Base-by-base conservation (phyloP, 2,797 vertebrate species). In the Sebastes miniatus region DNA sequence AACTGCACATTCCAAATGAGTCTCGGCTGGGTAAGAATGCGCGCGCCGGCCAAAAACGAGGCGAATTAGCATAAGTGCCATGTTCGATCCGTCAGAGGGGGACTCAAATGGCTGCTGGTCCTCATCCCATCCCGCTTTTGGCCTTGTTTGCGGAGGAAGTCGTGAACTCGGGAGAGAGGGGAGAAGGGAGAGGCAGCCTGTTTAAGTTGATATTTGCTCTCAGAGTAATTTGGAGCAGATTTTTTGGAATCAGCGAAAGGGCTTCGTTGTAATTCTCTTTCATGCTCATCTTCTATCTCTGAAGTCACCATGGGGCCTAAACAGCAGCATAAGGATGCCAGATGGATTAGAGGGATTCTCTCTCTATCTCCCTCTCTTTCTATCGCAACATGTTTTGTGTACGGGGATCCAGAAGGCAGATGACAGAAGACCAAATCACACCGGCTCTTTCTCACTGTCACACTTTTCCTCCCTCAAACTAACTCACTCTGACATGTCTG, bases 171-270 rank as follows among this genome's bases (percentile, higher is more conserved):
- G 14, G 91, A 95, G 92, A 76, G 79, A 58, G 54, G 71, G 69
- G 69, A 75, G 79, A 93, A 93, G 89, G 82, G 74, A 83, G 85
- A 93, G 95, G 94, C 95, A 92, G 96, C 94, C 93, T 96, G 94
- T 97, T 92, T 96, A 95, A 95, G 96, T 95, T 95, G 95, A 95
- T 96, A 95, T 95, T 93, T 96, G 94, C 96, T 96, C 96, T 96
- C 81, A 90, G 88, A 94, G 94, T 97, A 98, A 99, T 98, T 96
- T 96, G 94, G 95, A 97, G 94, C 97, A 98, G 97, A 96, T 96
- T 97, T 89, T 96, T 93, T 85, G 90, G 90, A 93, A 89, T 94
- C 83, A 94, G 94, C 91, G 94, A 94, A 96, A 93, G 95, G 95
- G 94, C 93, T 94, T 94, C 92, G 91, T 96, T 94, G 95, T 97